Evolutionary conservation across 2,888 invertebrate genomes (phyloP), one percentile per base, ranked within the genome.

Genomic region (Dichetophora obliterata): DNA sequence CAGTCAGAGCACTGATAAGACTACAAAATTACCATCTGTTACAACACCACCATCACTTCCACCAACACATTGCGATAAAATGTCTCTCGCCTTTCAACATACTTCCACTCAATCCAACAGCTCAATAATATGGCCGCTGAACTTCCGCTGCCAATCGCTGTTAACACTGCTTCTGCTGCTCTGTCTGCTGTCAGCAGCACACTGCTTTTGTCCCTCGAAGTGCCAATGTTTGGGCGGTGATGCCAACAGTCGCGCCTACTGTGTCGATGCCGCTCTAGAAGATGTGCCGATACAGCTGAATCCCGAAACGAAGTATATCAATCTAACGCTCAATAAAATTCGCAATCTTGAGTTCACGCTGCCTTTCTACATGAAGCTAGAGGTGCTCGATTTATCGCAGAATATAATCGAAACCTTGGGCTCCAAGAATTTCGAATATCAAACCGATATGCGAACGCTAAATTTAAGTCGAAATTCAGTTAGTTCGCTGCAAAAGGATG

Each of bases 241-340:
- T 88, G 92, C 94, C 72, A 90, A 92, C 81, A 92, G 95, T 80
- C 92, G 92, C 77, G 94, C 94, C 37, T 92, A 93, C 81, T 96
- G 96, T 89, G 93, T 93, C 82, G 92, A 93, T 85, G 95, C 95
- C 75, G 92, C 92, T 79, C 92, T 96, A 81, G 95, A 95, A 87
- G 94, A 95, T 83, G 95, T 96, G 75, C 96, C 96, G 78, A 96
- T 96, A 83, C 96, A 96, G 87, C 91, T 96, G 82, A 96, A 96
- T 89, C 97, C 97, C 57, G 95, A 95, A 87, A 93, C 95, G 70
- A 93, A 93, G 73, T 93, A 94, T 89, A 94, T 97, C 86, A 94
- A 95, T 87, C 92, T 97, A 77, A 94, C 94, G n/a, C 92, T 93
- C 86, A 97, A 97, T 89, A 92, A 93, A 82, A 95, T 98, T 86